A percentile compares a stretch with the other conserved stretches of the same genome.
phyloP scores from a whole-genome alignment of 2,797 vertebrate genomes.

The Oceanodroma leucorhoa region DNA sequence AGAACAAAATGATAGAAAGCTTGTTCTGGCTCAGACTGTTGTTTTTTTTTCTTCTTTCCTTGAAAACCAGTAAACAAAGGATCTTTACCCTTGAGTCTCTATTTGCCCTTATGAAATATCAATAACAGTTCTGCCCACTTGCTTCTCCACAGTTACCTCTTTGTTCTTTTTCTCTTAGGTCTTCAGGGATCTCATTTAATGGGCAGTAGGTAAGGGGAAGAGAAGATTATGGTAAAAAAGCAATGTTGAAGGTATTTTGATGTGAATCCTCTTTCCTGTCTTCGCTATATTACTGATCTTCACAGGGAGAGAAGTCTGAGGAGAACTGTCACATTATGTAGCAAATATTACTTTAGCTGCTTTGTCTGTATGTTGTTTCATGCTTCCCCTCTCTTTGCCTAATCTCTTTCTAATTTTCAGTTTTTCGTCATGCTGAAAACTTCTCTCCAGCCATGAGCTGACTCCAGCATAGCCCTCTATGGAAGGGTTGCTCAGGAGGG shows the following conservation, averaged over 20 bases:
- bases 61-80: background rate
- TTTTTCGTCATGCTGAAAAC: background rate
- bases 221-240: background rate
- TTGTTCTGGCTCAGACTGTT: background rate
- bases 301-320: background rate
- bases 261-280: background rate
- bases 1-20: background rate
- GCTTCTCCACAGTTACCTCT: background rate
- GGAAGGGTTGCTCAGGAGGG: background rate
- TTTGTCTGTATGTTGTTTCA: background rate
- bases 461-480: background rate
- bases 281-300: background rate
- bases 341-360: background rate
- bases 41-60: background rate
- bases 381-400: background rate
- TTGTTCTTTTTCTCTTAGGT: background rate
- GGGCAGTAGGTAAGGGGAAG: background rate
- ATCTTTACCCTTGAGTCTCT: background rate
- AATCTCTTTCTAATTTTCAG: background rate
- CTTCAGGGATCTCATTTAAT: conserved; percentile 32
- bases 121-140: background rate
- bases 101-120: conserved; percentile 15
- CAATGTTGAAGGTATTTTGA: background rate
- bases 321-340: background rate
- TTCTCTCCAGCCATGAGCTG: background rate